Evolutionary conservation across 2,797 vertebrate genomes (phyloP).

Genomic region (Rhynchotus rufescens): DNA sequence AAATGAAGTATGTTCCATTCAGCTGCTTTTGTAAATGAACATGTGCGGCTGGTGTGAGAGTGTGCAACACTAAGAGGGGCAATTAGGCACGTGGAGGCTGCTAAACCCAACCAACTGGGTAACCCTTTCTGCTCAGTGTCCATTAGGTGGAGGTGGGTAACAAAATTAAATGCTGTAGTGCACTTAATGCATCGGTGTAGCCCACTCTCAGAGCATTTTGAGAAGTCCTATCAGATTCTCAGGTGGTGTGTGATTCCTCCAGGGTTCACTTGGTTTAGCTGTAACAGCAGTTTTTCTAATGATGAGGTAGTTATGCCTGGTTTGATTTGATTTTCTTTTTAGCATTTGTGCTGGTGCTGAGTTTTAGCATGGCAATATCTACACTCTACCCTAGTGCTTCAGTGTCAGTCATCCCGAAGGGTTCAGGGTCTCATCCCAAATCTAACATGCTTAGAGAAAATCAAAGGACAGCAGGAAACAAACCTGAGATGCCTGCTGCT

Average conservation of each 20-base stretch:
- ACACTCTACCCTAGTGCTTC: background rate
- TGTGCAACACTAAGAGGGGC: background rate
- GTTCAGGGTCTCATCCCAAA: background rate
- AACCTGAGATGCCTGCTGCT: background rate
- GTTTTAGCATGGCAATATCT: background rate
- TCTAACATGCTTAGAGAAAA: background rate
- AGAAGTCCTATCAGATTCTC: background rate
- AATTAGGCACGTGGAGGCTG: background rate
- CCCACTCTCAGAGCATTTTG: background rate
- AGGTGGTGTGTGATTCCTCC: background rate
- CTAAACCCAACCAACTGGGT: background rate
- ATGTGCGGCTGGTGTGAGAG: background rate
- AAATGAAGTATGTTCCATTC: background rate
- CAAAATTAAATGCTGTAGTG: background rate
- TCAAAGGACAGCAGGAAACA: background rate
- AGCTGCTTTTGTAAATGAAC: background rate
- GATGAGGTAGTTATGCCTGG: accelerated
- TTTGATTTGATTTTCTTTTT: background rate
- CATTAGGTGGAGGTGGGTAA: background rate
- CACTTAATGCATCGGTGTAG: background rate
- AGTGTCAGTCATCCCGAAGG: background rate
- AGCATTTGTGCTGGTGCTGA: background rate
- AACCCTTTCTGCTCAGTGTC: background rate
- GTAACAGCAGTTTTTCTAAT: background rate
- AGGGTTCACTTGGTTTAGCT: background rate